Conservation (phyloP, 2,113 vertebrate species). For the Gavialis gangeticus region DNA sequence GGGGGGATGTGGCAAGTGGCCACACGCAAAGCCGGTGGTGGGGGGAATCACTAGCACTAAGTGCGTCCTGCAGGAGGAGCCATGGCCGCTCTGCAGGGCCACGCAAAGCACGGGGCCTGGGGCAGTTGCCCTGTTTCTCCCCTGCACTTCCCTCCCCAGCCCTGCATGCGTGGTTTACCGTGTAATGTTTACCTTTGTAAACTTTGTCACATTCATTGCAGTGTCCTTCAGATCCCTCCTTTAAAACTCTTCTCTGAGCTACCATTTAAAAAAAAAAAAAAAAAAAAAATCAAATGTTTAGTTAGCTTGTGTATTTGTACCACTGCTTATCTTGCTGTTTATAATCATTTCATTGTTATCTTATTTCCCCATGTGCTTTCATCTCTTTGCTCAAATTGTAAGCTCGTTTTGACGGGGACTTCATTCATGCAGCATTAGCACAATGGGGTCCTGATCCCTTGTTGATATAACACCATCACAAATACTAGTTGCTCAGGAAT, state of each 20-base stretch:
- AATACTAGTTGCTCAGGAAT: background rate
- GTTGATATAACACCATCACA: background rate
- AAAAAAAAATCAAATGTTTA: background rate
- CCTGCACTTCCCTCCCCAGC: too few species aligned
- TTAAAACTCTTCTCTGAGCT: background rate
- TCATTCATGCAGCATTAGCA: rapidly evolving
- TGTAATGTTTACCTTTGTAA: background rate
- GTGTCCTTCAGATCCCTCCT: background rate
- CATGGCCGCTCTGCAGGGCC: too few species aligned
- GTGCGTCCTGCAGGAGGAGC: too few species aligned
- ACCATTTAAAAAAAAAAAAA: too few species aligned
- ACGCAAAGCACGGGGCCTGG: too few species aligned
- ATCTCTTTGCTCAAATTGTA: background rate
- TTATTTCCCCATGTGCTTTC: background rate
- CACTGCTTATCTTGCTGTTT: background rate
- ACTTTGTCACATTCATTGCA: rapidly evolving
- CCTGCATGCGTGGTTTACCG: too few species aligned
- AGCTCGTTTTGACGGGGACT: background rate
- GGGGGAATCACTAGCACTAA: too few species aligned
- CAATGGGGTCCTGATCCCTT: rapidly evolving
- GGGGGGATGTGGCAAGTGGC: too few species aligned
- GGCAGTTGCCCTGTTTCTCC: too few species aligned
- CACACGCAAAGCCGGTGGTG: too few species aligned
- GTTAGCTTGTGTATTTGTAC: background rate
- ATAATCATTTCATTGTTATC: background rate